Evolutionary conservation across 1,140 invertebrate genomes (phyloP).

Genomic region (Heliconius hewitsoni): DNA sequence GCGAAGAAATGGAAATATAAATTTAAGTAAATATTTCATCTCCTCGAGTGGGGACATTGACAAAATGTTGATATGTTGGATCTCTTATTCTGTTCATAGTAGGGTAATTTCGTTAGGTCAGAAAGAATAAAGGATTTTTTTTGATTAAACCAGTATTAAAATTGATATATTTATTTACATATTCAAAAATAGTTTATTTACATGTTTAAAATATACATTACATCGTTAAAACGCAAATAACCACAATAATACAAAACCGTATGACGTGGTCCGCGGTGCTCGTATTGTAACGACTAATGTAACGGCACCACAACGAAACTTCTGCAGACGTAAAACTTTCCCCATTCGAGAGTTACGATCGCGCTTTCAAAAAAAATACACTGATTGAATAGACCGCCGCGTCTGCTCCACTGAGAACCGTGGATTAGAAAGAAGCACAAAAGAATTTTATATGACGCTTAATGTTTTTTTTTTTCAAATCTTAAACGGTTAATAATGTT

Average conservation of each 20-base stretch:
- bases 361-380: slow-evolving; percentile 38
- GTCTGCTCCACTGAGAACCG: slow-evolving; percentile 15
- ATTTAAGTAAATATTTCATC: no score
- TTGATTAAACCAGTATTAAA: no score
- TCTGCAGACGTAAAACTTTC: slow-evolving; percentile 41
- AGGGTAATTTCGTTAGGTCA: no score
- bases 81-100: no score
- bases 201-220: no score
- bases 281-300: slow-evolving; percentile 26
- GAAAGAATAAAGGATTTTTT: no score
- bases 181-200: no score
- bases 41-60: no score
- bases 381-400: slow-evolving; percentile 40
- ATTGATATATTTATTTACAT: no score
- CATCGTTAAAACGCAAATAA: background rate
- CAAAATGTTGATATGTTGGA: no score
- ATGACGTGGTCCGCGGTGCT: slow-evolving; percentile 28
- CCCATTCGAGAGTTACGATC: slow-evolving; percentile 41
- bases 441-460: background rate
- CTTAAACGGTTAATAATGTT: no score
- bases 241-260: slow-evolving; percentile 18
- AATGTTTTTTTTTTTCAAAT: background rate
- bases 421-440: slow-evolving; percentile 15
- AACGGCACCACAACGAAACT: slow-evolving; percentile 40
- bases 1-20: no score